Conservation (phyloP, 2,113 vertebrate genomes). For the Myanophis thanlyinensis region DNA sequence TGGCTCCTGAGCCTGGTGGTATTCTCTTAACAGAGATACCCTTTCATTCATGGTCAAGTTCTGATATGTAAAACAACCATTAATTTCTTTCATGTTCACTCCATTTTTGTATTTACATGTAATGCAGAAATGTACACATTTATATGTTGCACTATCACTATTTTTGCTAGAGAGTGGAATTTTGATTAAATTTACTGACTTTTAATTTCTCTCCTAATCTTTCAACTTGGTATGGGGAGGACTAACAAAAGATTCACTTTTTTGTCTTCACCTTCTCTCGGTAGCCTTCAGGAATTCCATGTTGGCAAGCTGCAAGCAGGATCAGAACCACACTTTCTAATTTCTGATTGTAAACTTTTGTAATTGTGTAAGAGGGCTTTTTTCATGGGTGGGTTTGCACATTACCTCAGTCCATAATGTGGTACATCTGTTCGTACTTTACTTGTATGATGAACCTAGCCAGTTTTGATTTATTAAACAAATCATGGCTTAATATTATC, state of each 20-base stretch:
- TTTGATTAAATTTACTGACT: background rate
- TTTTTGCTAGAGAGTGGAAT: background rate
- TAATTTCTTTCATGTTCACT: background rate
- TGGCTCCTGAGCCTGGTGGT: background rate
- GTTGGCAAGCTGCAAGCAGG: background rate
- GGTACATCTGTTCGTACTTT: background rate
- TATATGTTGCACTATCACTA: background rate
- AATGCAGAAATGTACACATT: background rate
- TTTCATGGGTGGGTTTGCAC: background rate
- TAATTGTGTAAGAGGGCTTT: background rate
- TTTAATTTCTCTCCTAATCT: background rate
- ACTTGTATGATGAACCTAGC: background rate
- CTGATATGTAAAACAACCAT: background rate
- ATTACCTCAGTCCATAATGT: background rate
- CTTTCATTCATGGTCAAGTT: background rate
- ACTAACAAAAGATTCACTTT: background rate
- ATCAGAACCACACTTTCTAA: background rate
- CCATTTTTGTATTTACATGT: background rate
- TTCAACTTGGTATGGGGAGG: background rate
- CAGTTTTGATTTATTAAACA: background rate
- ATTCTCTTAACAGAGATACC: background rate
- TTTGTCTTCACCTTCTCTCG: background rate
- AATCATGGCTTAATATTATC: background rate
- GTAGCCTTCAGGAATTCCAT: background rate
- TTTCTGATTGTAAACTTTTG: background rate